phyloP scores from a whole-genome alignment of 2,888 invertebrate genomes.

The Argyresthia goedartella region DNA sequence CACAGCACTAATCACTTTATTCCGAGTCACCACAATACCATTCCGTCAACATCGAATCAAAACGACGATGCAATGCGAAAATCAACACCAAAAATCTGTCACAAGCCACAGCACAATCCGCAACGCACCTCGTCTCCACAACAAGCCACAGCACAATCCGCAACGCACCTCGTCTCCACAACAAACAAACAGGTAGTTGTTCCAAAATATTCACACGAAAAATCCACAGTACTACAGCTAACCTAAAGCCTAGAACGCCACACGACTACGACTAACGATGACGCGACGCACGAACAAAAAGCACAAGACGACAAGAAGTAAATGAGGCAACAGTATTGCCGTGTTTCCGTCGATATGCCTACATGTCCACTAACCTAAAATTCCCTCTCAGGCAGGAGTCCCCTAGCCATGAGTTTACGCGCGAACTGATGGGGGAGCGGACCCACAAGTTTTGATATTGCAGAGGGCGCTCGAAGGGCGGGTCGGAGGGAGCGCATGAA shows the following conservation, averaged over 20 bases:
- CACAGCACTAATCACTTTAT: not conserved
- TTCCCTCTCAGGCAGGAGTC: conserved; percentile 45
- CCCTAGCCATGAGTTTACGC: conserved; percentile 23
- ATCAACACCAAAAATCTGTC: not conserved
- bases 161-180: not conserved
- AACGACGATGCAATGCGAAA: not conserved
- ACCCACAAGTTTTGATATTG: conserved; percentile 24
- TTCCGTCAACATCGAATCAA: not conserved
- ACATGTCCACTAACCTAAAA: conserved; percentile 73
- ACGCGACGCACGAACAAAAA: conserved; percentile 68
- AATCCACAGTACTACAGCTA: not conserved
- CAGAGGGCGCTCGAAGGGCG: conserved; percentile 28
- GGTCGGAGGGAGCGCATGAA: conserved; percentile 7
- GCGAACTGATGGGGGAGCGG: conserved; percentile 47
- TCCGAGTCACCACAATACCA: not conserved
- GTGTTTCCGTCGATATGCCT: conserved; percentile 71
- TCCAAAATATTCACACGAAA: not conserved
- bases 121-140: not conserved
- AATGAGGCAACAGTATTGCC: conserved; percentile 70
- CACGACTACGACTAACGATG: conserved; percentile 61
- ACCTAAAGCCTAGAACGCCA: conserved; percentile 14
- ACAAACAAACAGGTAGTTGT: not conserved
- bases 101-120: conserved; percentile 2
- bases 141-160: conserved; percentile 1
- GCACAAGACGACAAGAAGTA: conserved; percentile 69